phyloP scores from a whole-genome alignment of 2,113 vertebrate genomes.

The Oryctolagus cuniculus region mOryCun1.1 NC_091433.1:194651501-194652000 shows the following conservation, averaged over 20 bases:
- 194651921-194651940: accelerated
- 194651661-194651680: too few relatives aligned
- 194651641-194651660: accelerated
- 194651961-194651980: too few relatives aligned
- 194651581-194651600: too few relatives aligned
- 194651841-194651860: background rate
- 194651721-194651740: background rate
- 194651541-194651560: accelerated
- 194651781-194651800: background rate
- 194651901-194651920: accelerated
- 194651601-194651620: accelerated
- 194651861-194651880: accelerated
- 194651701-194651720: background rate
- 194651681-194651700: background rate
- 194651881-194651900: background rate
- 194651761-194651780: background rate
- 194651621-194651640: accelerated
- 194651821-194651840: background rate
- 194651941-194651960: accelerated
- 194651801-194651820: background rate
- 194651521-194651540: too few relatives aligned
- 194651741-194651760: background rate
- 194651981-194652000: background rate
- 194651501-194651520: accelerated
- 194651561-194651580: accelerated